Evolutionary conservation across 2,113 vertebrate species (phyloP).

Genomic region (Camelus dromedarius): DNA sequence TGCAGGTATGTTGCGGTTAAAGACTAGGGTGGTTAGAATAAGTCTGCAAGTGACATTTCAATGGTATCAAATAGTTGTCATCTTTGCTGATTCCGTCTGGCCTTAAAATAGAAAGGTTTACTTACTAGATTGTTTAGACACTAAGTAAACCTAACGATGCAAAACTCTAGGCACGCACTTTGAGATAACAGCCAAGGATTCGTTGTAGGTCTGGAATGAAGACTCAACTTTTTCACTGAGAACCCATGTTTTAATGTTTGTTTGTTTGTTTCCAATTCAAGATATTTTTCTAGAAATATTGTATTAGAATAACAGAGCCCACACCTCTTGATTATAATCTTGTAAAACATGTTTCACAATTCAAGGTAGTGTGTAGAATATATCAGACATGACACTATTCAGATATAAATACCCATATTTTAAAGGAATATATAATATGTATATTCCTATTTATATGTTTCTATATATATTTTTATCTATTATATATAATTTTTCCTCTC

Average conservation of each 20-base stretch:
- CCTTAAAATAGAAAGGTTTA: neutral
- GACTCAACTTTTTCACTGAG: neutral
- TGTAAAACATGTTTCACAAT: neutral
- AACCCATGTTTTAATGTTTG: neutral
- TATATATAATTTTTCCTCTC: neutral
- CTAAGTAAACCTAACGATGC: neutral
- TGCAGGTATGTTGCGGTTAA: neutral
- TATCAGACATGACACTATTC: neutral
- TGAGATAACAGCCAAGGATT: neutral
- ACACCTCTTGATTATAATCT: neutral
- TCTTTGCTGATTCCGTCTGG: neutral
- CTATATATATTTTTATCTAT: neutral
- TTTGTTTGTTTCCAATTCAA: neutral
- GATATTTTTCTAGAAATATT: conserved; percentile 24
- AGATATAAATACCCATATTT: neutral
- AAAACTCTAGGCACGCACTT: neutral
- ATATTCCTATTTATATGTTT: neutral
- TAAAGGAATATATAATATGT: neutral
- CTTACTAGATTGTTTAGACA: neutral
- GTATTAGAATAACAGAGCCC: neutral
- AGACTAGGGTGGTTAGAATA: neutral
- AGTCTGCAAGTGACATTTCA: neutral
- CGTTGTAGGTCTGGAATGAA: neutral
- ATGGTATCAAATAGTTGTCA: neutral
- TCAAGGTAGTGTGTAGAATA: neutral